Evolutionary conservation across 2,797 vertebrate species (phyloP).

Genomic region (Sebastes kiyomatsui): DNA sequence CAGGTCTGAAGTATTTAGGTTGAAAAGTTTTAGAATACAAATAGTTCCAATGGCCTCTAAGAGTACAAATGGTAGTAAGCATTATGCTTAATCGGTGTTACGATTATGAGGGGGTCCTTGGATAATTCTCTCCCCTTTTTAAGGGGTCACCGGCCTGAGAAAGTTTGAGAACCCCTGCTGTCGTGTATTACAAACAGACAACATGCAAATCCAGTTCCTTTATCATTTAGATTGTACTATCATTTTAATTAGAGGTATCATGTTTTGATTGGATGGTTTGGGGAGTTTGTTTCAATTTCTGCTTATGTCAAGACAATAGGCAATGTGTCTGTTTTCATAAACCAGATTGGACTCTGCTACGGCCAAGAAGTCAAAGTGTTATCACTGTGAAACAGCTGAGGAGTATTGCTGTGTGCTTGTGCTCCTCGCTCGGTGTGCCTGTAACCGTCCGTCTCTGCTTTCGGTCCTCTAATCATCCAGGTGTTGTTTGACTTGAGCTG

Average conservation of each 20-base stretch:
- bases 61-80: no score
- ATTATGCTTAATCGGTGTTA: no score
- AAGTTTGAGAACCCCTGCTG: no score
- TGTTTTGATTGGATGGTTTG: not conserved
- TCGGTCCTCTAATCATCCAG: conserved; percentile 1
- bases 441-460: not conserved
- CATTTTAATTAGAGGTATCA: not conserved
- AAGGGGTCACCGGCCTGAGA: no score
- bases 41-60: no score
- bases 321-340: not conserved
- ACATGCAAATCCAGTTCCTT: not conserved
- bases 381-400: not conserved
- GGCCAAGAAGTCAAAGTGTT: not conserved
- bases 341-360: not conserved
- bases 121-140: no score
- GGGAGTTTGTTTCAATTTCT: not conserved
- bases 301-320: not conserved
- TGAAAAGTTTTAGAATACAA: no score
- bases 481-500: conserved; percentile 50
- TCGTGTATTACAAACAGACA: not conserved
- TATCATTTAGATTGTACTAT: not conserved
- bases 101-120: no score
- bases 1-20: no score
- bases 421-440: conserved; percentile 19
- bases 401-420: not conserved